phyloP scores from a whole-genome alignment of 2,797 vertebrate species.

The Pantherophis vulpinus region DNA sequence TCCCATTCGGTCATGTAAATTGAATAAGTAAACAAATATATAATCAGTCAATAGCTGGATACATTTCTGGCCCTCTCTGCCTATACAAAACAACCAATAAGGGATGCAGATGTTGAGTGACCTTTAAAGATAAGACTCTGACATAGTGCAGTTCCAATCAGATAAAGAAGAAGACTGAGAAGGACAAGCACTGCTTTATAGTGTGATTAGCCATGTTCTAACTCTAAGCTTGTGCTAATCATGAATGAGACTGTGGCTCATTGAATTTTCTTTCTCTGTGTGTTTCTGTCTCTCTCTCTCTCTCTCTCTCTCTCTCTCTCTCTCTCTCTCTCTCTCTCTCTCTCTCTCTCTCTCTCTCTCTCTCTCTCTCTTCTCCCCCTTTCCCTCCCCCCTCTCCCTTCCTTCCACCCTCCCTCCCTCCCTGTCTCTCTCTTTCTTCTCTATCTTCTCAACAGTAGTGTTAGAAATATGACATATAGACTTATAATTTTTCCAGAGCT shows the following conservation, averaged over 20 bases:
- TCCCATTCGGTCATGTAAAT: background rate
- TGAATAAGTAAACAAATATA: background rate
- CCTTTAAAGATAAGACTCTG: background rate
- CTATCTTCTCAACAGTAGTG: slow-evolving; percentile 31
- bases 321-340: background rate
- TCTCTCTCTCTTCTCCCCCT: background rate
- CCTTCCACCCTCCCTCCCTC: slow-evolving; percentile 11
- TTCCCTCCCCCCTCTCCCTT: background rate
- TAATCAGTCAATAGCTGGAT: background rate
- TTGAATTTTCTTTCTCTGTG: background rate
- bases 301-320: background rate
- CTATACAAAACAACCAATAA: background rate
- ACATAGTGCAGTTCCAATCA: background rate
- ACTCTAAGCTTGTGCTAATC: slow-evolving; percentile 29
- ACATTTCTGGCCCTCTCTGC: background rate
- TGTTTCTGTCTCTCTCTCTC: background rate
- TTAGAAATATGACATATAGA: slow-evolving; percentile 25
- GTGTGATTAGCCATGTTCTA: slow-evolving; percentile 40
- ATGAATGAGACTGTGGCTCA: slow-evolving; percentile 31
- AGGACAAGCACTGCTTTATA: background rate
- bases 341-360: background rate
- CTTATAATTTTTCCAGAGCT: slow-evolving; percentile 45
- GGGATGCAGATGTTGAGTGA: background rate
- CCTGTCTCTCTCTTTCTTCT: slow-evolving; percentile 9
- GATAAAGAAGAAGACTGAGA: background rate